Conservation (phyloP, 2,797 vertebrate genomes). For the Sebastes umbrosus region DNA sequence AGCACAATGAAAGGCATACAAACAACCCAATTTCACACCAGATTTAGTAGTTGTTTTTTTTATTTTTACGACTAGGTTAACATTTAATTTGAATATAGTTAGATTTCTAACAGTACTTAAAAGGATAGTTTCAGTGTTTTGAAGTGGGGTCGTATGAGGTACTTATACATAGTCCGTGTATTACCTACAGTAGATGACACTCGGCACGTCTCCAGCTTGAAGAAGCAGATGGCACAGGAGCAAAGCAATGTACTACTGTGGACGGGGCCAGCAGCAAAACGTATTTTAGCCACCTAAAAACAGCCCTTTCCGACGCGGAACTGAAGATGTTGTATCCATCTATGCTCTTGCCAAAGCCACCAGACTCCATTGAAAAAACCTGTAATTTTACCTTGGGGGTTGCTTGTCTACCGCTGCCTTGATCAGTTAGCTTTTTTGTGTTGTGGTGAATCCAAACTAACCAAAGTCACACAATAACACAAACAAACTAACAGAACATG, state of each 20-base stretch:
- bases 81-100: neutral
- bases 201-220: neutral
- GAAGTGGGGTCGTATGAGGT: neutral
- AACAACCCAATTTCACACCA: constrained; percentile 1
- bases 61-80: neutral
- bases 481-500: neutral
- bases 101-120: neutral
- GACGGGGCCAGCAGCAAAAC: neutral
- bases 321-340: neutral
- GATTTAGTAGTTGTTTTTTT: neutral
- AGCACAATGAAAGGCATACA: constrained; percentile 20
- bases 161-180: neutral
- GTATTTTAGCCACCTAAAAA: neutral
- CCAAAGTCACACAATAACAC: neutral
- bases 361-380: neutral
- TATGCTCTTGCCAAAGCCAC: neutral
- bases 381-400: neutral
- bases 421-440: neutral
- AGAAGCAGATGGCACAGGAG: neutral
- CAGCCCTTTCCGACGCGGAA: neutral
- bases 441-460: too few relatives aligned
- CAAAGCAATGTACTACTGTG: neutral
- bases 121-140: neutral
- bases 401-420: neutral
- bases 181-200: neutral